A percentile compares a stretch with the other conserved stretches of the same genome.
Evolutionary conservation across 2,113 vertebrate species (phyloP).

Genomic region (Neodontobutis hainanensis): DNA sequence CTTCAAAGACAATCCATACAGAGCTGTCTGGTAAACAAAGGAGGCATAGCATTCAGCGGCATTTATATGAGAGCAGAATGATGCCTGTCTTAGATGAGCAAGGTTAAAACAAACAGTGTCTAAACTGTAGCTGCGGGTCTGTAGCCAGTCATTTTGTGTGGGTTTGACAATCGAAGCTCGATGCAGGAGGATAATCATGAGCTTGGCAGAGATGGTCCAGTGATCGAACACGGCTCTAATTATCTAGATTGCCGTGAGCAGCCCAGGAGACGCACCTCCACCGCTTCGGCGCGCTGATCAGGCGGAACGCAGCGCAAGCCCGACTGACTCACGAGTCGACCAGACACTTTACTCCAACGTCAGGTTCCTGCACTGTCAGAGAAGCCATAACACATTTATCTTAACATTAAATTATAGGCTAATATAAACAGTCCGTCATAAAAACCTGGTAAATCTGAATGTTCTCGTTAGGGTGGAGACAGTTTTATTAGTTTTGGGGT

Average conservation of each 20-base stretch:
- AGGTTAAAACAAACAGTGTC: background rate
- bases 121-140: background rate
- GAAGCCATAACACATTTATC: no score
- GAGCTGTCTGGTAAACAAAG: constrained; percentile 21
- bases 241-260: constrained; percentile 44
- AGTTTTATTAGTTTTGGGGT: no score
- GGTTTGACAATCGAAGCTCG: constrained; percentile 7
- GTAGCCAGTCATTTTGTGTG: constrained; percentile 20
- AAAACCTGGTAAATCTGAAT: no score
- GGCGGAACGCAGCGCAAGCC: background rate
- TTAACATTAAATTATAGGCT: no score
- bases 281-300: constrained; percentile 22
- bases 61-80: no score
- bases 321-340: constrained; percentile 23
- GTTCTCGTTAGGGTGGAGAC: no score
- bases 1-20: background rate
- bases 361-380: no score
- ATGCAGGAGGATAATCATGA: constrained; percentile 33
- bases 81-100: background rate
- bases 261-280: background rate
- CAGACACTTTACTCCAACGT: background rate
- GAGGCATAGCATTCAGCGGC: background rate
- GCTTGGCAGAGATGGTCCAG: constrained; percentile 34
- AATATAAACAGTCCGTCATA: no score
- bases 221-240: constrained; percentile 59